Percentiles rank a stretch among this genome's conserved stretches.
phyloP scores from a whole-genome alignment of 1,140 invertebrate genomes.

The Parasteatoda tepidariorum region DNA sequence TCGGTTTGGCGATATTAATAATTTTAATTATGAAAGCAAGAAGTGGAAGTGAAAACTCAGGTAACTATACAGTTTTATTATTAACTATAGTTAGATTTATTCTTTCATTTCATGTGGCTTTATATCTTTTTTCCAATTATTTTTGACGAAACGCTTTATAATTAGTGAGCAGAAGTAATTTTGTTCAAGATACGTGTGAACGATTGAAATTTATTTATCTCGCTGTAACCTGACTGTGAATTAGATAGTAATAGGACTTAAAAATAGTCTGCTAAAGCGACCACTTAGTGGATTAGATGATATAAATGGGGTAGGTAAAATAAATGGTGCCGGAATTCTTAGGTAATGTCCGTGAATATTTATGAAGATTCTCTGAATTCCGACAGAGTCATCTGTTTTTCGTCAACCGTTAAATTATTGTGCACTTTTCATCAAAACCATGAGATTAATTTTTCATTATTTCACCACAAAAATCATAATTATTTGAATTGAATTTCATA shows the following conservation, averaged over 20 bases:
- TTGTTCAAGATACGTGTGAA: too few species aligned
- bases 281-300: constrained; percentile 51
- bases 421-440: constrained; percentile 21
- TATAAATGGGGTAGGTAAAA: constrained; percentile 42
- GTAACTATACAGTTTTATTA: too few species aligned
- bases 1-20: constrained; percentile 59
- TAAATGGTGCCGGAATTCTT: constrained; percentile 52
- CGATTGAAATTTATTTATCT: not conserved
- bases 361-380: constrained; percentile 45
- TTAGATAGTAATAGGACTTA: constrained; percentile 4
- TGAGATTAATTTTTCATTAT: constrained; percentile 34
- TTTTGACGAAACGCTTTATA: too few species aligned
- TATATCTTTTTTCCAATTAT: too few species aligned
- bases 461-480: too few species aligned
- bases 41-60: constrained; percentile 22
- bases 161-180: too few species aligned
- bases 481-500: not conserved
- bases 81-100: too few species aligned
- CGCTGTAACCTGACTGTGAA: not conserved
- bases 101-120: too few species aligned
- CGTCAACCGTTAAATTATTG: constrained; percentile 51
- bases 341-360: constrained; percentile 52
- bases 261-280: constrained; percentile 3
- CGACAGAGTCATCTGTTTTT: constrained; percentile 53
- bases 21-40: constrained; percentile 61